Evolutionary conservation across 2,888 invertebrate genomes (phyloP).

Genomic region (Drosophila macrospina): DNA sequence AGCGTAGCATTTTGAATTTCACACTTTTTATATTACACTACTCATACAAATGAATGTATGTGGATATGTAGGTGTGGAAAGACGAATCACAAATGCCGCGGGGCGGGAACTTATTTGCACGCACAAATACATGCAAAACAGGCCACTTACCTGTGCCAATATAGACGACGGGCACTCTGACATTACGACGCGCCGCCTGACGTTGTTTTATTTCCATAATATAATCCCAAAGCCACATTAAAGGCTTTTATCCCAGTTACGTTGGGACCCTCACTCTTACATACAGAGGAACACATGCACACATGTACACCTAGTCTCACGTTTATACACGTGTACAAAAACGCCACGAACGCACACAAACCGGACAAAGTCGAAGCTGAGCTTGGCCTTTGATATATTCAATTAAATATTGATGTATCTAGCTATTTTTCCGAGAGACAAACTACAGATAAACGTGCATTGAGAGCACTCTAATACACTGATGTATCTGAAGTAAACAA

Average conservation of each 20-base stretch:
- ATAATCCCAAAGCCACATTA: slow-evolving; percentile 82
- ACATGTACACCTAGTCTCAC: slow-evolving; percentile 34
- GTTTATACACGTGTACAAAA: slow-evolving; percentile 62
- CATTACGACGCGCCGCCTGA: slow-evolving; percentile 62
- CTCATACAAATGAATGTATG: not conserved
- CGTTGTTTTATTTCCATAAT: slow-evolving; percentile 74
- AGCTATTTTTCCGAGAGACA: slow-evolving; percentile 1
- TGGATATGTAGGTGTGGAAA: slow-evolving; percentile 43
- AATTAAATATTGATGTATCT: slow-evolving; percentile 28
- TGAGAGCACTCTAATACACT: slow-evolving; percentile 25
- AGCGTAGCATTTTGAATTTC: slow-evolving; percentile 11
- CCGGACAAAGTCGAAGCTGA: slow-evolving; percentile 47
- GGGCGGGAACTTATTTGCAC: slow-evolving; percentile 14
- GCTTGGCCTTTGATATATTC: slow-evolving; percentile 40
- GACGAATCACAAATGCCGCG: slow-evolving; percentile 31
- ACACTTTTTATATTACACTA: not conserved
- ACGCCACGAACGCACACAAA: slow-evolving; percentile 63
- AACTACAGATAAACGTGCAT: slow-evolving; percentile 18
- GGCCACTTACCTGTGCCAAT: slow-evolving; percentile 79
- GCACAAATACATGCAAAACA: not conserved
- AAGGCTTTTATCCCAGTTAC: slow-evolving; percentile 35
- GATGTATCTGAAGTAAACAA: slow-evolving; percentile 69
- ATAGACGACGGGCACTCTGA: slow-evolving; percentile 72
- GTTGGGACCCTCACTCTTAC: slow-evolving; percentile 10
- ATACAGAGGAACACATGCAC: not conserved